Evolutionary conservation across 2,888 invertebrate genomes (phyloP), one percentile per base, ranked within the genome.

Genomic region (Drosophila yooni): DNA sequence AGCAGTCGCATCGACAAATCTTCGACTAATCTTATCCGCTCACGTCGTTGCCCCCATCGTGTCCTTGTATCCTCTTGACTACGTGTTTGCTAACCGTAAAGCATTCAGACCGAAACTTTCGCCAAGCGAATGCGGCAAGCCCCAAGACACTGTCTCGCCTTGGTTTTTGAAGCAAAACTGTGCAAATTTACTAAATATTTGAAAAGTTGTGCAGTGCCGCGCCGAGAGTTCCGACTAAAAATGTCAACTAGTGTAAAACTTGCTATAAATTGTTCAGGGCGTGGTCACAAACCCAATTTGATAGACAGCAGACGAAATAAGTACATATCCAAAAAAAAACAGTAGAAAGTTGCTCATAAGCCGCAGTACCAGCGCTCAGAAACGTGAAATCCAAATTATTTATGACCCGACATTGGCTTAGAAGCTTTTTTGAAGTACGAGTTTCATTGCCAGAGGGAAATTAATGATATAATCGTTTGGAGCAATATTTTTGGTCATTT

Each of bases 101-200:
- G 64, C 58, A 77, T 25, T 18, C 70, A 59, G 79, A 67, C 68
- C 71, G 59, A 63, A 79, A 82, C 31, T 81, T 83, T 74, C 43
- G 43, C 13, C 62, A 36, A 72, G 76, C 67, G 68, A 70, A 65
- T 79, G 85, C 53, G 80, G 85, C 71, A 69, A 76, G 59, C 82
- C 89, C 67, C 82, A 89, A 89, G 85, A 81, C 77, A 82, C 58
- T 64, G 73, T 75, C 74, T 68, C 74, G 65, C 56, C 64, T 66
- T 34, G 51, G 81, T 65, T 54, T 71, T 75, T 69, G 52, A 57
- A 63, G 66, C 57, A 53, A 79, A 76, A 73, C 81, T 75, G 66
- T 70, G 51, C 62, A 77, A 83, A 80, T 74, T 85, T 75, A 76
- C 78, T 79, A 86, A 90, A 83, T 86, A 88, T 90, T 88, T 88